Evolutionary conservation across 2,888 invertebrate genomes (phyloP).

Genomic region (Metellina segmentata): DNA sequence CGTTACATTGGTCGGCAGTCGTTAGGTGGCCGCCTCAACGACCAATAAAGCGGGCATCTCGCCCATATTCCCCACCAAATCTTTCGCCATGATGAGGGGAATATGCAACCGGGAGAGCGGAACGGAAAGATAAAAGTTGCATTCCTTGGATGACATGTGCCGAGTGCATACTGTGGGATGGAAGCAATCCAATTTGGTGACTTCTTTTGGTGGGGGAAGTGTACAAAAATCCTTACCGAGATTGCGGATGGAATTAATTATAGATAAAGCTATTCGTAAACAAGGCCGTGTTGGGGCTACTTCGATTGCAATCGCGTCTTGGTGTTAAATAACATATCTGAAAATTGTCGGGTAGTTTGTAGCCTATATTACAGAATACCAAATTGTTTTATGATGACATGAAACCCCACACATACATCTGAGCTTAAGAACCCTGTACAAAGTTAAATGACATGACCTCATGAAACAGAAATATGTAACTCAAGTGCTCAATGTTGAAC

Average conservation of each 20-base stretch:
- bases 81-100: constrained; percentile 44
- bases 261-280: neutral
- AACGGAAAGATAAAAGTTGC: constrained; percentile 67
- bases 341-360: too few relatives aligned
- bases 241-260: neutral
- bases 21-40: constrained; percentile 73
- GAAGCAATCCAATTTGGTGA: constrained; percentile 70
- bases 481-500: too few relatives aligned
- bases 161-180: neutral
- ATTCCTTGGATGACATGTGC: constrained; percentile 69
- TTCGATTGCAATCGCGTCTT: neutral
- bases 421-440: too few relatives aligned
- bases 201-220: constrained; percentile 22
- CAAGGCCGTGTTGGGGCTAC: neutral
- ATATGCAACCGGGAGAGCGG: constrained; percentile 49
- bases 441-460: too few relatives aligned
- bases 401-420: too few relatives aligned
- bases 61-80: constrained; percentile 8
- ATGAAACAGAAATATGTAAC: too few relatives aligned
- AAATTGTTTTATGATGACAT: too few relatives aligned
- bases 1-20: constrained; percentile 68
- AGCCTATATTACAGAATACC: too few relatives aligned
- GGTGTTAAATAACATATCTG: too few relatives aligned
- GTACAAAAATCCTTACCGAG: neutral
- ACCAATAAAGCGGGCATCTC: constrained; percentile 61